These are phyloP conservation scores for Notoglanidium macrostoma DNA, from an alignment of 2,797 vertebrate species.

Conservation along the genomic window DNA sequence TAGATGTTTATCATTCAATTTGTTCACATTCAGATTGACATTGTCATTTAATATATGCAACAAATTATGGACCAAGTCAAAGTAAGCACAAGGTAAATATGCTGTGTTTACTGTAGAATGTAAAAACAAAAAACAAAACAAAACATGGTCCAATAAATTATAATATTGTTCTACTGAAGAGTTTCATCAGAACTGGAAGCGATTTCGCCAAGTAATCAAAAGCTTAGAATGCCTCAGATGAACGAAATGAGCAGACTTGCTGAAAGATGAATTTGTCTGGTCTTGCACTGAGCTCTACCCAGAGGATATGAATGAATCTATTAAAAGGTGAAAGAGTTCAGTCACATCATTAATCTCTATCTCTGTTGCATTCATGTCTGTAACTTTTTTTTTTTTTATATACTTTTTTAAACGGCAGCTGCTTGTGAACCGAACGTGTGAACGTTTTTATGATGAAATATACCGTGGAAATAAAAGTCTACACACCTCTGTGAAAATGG, in stretches of 20 bases:
- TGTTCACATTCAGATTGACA: not conserved
- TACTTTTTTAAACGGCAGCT: not conserved
- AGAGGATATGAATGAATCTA: slow-evolving; percentile 32
- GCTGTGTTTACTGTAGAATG: not conserved
- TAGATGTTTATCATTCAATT: not conserved
- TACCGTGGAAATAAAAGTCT: not conserved
- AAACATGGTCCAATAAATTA: not conserved
- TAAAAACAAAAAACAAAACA: not conserved
- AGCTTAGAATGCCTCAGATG: slow-evolving; percentile 26
- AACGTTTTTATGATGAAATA: not conserved
- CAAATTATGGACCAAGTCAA: not conserved
- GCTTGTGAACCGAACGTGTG: not conserved
- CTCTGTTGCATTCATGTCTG: not conserved
- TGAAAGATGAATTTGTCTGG: slow-evolving; percentile 47
- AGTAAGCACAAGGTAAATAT: not conserved
- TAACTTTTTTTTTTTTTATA: not conserved
- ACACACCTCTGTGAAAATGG: too few species aligned
- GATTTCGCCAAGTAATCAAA: slow-evolving; percentile 27
- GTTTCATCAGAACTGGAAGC: slow-evolving; percentile 26
- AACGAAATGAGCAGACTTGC: slow-evolving; percentile 36
- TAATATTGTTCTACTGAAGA: not conserved
- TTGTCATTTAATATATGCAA: not conserved
- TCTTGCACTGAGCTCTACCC: slow-evolving; percentile 43
- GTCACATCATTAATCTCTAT: slow-evolving; percentile 37
- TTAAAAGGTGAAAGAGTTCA: slow-evolving; percentile 34